Evolutionary conservation across 2,797 vertebrate species (phyloP).

Genomic region (Spinibarbus caldwelli): DNA sequence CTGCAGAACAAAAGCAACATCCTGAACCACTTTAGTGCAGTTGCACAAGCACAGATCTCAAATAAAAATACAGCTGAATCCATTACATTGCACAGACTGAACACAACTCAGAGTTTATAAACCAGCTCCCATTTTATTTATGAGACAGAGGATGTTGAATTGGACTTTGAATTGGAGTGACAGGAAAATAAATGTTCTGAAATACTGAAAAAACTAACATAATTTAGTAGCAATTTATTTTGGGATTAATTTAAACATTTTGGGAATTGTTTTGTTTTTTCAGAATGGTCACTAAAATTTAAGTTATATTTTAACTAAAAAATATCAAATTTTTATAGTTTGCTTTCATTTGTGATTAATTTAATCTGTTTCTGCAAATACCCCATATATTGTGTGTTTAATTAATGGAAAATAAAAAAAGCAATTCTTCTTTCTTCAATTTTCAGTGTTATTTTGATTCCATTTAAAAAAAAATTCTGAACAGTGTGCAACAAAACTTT

Average conservation of each 20-base stretch:
- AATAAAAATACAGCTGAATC: constrained; percentile 9
- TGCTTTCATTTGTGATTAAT: not conserved
- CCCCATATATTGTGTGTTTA: not conserved
- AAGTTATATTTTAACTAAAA: too few species aligned
- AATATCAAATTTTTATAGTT: too few species aligned
- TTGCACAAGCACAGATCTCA: not conserved
- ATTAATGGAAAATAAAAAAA: not conserved
- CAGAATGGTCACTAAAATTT: too few species aligned
- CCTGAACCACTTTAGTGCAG: not conserved
- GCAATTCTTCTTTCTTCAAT: not conserved
- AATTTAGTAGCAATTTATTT: not conserved
- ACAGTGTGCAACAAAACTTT: not conserved
- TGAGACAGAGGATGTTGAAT: not conserved
- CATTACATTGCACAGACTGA: not conserved
- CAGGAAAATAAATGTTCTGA: too few species aligned
- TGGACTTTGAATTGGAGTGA: not conserved
- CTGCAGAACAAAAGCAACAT: constrained; percentile 12
- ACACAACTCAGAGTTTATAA: not conserved
- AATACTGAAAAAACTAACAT: not conserved
- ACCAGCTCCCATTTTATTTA: not conserved
- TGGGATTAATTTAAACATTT: not conserved
- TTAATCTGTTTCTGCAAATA: not conserved
- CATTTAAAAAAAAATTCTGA: too few species aligned
- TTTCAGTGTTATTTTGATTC: not conserved
- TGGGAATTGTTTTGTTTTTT: too few species aligned